phyloP scores from a whole-genome alignment of 2,113 vertebrate genomes.

The Apodemus speciosus region DNA sequence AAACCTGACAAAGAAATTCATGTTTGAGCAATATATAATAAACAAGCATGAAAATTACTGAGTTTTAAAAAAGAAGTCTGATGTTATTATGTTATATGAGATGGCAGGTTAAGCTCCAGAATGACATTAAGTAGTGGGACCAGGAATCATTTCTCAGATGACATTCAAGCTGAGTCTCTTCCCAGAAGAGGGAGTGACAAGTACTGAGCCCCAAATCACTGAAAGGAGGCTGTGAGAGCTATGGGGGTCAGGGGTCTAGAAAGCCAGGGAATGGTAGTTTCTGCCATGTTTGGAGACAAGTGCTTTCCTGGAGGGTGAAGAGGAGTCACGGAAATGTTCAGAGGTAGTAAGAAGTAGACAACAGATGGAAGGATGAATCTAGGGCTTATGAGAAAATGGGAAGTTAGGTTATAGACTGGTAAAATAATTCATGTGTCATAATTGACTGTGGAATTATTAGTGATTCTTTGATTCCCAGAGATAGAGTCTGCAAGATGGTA shows the following conservation, averaged over 20 bases:
- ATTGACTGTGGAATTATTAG: not conserved
- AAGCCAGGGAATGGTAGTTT: not conserved
- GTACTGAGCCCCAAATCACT: not conserved
- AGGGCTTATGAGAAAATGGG: not conserved
- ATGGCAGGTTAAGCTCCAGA: not conserved
- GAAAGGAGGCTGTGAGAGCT: not conserved
- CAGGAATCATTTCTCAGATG: not conserved
- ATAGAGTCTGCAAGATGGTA: not conserved
- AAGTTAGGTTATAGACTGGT: not conserved
- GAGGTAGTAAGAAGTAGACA: not conserved
- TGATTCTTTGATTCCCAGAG: not conserved
- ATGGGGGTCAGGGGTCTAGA: not conserved
- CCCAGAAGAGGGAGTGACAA: rapidly evolving
- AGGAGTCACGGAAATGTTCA: not conserved
- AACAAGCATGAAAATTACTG: not conserved
- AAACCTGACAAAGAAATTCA: not conserved
- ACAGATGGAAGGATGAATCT: not conserved
- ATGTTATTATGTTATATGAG: not conserved
- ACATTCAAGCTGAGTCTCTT: not conserved
- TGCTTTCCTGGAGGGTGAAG: not conserved
- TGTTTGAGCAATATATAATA: not conserved
- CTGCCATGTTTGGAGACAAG: not conserved
- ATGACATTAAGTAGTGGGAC: not conserved
- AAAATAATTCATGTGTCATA: not conserved
- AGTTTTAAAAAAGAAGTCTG: not conserved